A percentile compares a stretch with the other conserved stretches of the same genome.
These are phyloP conservation scores for Urocynchramus pylzowi DNA, from an alignment of 2,113 vertebrate genomes.

Conservation along the genomic window DNA sequence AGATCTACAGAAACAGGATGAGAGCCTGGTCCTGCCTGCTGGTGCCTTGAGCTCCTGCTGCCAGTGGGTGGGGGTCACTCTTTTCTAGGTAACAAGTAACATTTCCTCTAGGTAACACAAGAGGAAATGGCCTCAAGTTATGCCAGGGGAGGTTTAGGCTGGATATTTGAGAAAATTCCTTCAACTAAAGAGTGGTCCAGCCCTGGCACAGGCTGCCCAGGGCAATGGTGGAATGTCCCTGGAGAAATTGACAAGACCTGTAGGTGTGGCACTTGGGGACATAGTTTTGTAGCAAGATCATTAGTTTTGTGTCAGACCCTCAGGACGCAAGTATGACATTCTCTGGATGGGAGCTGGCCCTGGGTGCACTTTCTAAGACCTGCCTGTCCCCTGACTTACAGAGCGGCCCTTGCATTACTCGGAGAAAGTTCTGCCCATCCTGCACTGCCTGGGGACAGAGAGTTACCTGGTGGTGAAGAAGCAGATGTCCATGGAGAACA, in stretches of 20 bases:
- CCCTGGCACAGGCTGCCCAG: background rate
- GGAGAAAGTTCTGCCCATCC: conserved; percentile 88
- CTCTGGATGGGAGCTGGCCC: background rate
- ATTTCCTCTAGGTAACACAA: too few relatives aligned
- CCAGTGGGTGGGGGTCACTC: background rate
- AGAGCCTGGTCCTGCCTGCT: background rate
- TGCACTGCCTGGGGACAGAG: conserved; percentile 83
- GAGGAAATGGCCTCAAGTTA: background rate
- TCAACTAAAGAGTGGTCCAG: background rate
- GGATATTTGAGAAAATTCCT: background rate
- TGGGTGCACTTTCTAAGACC: background rate
- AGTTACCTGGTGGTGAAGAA: conserved; percentile 90
- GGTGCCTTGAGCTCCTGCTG: background rate
- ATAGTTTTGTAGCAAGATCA: background rate
- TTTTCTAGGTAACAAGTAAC: background rate
- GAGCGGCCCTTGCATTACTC: conserved; percentile 89
- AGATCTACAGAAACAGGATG: background rate
- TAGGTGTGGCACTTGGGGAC: background rate
- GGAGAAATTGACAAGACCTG: background rate
- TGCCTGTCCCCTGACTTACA: conserved; percentile 31
- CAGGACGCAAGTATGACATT: background rate
- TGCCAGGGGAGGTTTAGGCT: background rate
- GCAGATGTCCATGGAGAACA: conserved; percentile 83
- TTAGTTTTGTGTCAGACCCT: background rate
- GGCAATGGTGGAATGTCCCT: background rate